phyloP scores from a whole-genome alignment of 2,797 vertebrate genomes.

The Molossus molossus region DNA sequence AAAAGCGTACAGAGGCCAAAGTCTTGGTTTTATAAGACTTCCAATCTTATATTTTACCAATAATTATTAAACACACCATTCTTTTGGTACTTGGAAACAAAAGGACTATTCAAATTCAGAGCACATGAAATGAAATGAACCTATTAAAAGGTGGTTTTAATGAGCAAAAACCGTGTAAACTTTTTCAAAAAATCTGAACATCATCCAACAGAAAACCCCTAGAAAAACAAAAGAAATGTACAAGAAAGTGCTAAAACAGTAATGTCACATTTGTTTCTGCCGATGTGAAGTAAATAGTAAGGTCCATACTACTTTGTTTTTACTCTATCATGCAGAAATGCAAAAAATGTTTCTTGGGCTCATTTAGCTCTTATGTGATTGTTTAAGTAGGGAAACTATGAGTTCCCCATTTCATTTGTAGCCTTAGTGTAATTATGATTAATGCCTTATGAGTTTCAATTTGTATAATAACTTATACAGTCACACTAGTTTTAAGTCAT shows the following conservation, averaged over 20 bases:
- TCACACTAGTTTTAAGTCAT: neutral
- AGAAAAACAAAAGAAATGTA: neutral
- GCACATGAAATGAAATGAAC: neutral
- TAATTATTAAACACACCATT: neutral
- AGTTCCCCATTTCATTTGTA: neutral
- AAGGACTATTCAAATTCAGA: neutral
- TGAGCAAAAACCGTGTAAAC: neutral
- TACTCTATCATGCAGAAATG: neutral
- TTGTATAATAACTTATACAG: neutral
- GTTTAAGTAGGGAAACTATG: neutral
- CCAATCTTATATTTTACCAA: neutral
- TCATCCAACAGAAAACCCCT: neutral
- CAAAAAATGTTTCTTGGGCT: neutral
- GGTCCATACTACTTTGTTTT: neutral
- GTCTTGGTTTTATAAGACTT: neutral
- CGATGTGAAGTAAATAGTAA: neutral
- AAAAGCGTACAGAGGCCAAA: neutral
- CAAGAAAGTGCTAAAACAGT: neutral
- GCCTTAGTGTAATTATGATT: neutral
- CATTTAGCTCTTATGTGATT: neutral
- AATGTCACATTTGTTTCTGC: neutral
- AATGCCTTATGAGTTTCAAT: neutral
- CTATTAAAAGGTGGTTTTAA: neutral
- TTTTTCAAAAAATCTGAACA: neutral
- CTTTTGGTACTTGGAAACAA: neutral